These are phyloP conservation scores for Antechinus flavipes DNA, from an alignment of 2,113 vertebrate genomes.

Conservation along the genomic window DNA sequence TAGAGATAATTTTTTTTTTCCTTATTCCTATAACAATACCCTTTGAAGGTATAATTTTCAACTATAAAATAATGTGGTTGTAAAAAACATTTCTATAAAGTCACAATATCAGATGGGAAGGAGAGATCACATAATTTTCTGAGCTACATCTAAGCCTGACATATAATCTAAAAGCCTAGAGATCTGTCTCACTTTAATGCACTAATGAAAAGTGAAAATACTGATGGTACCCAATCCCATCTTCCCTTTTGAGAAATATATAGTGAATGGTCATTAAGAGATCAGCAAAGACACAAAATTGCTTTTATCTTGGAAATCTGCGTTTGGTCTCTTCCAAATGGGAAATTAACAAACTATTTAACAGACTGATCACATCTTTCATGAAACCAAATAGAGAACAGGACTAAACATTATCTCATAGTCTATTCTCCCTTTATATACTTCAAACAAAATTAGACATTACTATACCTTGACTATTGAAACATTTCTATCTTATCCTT, in stretches of 20 bases:
- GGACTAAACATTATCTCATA: background rate
- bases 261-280: background rate
- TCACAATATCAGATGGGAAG: background rate
- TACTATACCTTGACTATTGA: background rate
- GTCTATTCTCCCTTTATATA: background rate
- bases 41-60: background rate
- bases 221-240: background rate
- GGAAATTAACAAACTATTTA: background rate
- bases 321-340: background rate
- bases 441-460: background rate
- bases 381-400: background rate
- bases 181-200: background rate
- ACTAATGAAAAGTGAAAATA: background rate
- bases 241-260: background rate
- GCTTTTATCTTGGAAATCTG: background rate
- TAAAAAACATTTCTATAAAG: background rate
- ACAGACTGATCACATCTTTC: background rate
- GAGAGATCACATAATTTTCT: background rate
- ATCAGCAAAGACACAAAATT: background rate
- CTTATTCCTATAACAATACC: background rate
- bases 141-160: background rate
- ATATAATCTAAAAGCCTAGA: background rate
- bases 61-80: background rate
- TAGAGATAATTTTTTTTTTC: background rate
- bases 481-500: background rate